phyloP scores from a whole-genome alignment of 23 tunicate genomes.

The Diplosoma virens region DNA sequence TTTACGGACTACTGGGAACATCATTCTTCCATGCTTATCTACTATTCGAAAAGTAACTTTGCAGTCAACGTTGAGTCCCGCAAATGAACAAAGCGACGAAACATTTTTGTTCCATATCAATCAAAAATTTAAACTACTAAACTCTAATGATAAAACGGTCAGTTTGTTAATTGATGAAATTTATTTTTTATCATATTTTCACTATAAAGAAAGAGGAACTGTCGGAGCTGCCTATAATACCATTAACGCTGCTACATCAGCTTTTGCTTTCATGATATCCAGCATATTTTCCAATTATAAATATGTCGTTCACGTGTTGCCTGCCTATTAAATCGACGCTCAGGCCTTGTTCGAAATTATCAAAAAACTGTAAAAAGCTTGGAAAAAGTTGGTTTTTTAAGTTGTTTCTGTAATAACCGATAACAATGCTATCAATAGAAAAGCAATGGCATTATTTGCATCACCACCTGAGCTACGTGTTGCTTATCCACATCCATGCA shows the following conservation, averaged over 20 bases:
- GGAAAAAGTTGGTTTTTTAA: conserved; percentile 3
- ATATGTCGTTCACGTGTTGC: conserved; percentile 1
- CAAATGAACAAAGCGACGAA: neutral
- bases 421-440: neutral
- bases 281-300: neutral
- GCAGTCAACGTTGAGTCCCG: neutral
- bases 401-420: neutral
- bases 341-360: neutral
- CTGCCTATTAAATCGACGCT: neutral
- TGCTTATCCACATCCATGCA: conserved; percentile 18
- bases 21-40: neutral
- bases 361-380: conserved; percentile 2
- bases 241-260: neutral
- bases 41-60: neutral
- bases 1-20: neutral
- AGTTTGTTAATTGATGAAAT: conserved; percentile 5
- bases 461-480: conserved; percentile 4
- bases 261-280: neutral
- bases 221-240: neutral
- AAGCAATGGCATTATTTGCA: conserved; percentile 2
- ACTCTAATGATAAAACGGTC: neutral
- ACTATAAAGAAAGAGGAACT: too few species aligned
- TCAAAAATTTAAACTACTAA: neutral
- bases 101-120: neutral
- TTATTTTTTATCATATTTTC: neutral